phyloP scores from a whole-genome alignment of 2,797 vertebrate genomes.

The Clarias laeviceps region DNA sequence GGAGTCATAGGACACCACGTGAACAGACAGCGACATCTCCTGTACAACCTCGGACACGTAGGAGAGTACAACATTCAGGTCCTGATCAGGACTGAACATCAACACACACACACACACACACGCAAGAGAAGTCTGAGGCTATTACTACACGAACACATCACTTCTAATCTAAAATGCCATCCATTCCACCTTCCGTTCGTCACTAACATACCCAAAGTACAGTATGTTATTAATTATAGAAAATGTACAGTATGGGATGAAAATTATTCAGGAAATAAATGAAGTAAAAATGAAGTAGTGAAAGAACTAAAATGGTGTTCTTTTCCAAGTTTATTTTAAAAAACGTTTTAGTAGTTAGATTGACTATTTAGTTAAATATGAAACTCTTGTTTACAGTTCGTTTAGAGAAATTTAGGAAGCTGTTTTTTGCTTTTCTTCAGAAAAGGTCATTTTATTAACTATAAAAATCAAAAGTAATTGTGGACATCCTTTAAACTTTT shows the following conservation, averaged over 20 bases:
- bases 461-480: too few relatives aligned
- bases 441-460: too few relatives aligned
- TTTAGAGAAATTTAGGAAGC: too few relatives aligned
- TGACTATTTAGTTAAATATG: too few relatives aligned
- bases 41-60: slow-evolving; percentile 67
- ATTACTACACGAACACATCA: not conserved
- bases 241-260: not conserved
- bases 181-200: not conserved
- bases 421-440: too few relatives aligned
- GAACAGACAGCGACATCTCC: slow-evolving; percentile 68
- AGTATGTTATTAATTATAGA: not conserved
- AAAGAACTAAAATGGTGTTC: not conserved
- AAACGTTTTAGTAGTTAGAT: not conserved
- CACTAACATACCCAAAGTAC: not conserved
- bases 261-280: not conserved
- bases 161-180: not conserved
- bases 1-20: slow-evolving; percentile 72
- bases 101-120: slow-evolving; percentile 9
- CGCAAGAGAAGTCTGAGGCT: not conserved
- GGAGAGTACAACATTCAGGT: slow-evolving; percentile 68
- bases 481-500: too few relatives aligned
- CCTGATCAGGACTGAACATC: slow-evolving; percentile 74
- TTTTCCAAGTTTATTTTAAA: not conserved
- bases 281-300: not conserved
- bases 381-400: too few relatives aligned